phyloP scores from a whole-genome alignment of 2,888 invertebrate genomes.

The Phania funesta region DNA sequence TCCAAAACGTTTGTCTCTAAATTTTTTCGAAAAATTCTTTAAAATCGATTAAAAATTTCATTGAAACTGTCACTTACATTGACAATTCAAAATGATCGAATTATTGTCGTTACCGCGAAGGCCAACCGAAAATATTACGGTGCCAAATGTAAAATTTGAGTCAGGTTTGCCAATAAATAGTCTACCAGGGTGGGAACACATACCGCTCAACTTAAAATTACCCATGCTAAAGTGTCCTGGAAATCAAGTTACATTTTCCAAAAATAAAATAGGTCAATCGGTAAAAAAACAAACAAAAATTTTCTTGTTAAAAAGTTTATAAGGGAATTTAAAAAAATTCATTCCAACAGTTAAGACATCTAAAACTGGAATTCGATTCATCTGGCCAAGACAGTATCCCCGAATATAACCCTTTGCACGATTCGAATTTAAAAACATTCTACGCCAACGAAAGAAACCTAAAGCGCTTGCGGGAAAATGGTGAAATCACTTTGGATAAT shows the following conservation, averaged over 20 bases:
- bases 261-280: conserved; percentile 78
- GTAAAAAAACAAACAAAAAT: conserved; percentile 68
- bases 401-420: conserved; percentile 83
- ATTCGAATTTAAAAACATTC: conserved; percentile 82
- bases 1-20: background rate
- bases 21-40: background rate
- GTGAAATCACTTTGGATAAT: conserved; percentile 83
- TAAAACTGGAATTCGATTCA: conserved; percentile 75
- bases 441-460: conserved; percentile 80
- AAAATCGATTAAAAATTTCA: background rate
- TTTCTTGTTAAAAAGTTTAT: background rate
- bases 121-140: conserved; percentile 66
- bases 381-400: conserved; percentile 73
- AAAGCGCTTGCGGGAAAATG: conserved; percentile 81
- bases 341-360: conserved; percentile 71
- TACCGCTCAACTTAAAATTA: conserved; percentile 77
- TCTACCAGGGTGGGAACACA: conserved; percentile 78
- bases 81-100: conserved; percentile 72
- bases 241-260: conserved; percentile 79
- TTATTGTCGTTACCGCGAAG: conserved; percentile 75
- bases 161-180: conserved; percentile 78
- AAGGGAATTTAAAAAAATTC: background rate
- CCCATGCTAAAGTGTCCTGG: conserved; percentile 80
- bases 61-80: background rate
- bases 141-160: conserved; percentile 67